Percentiles rank a stretch among this genome's conserved stretches.
Evolutionary conservation across 2,113 vertebrate species (phyloP).

Genomic region (Cheirogaleus medius): DNA sequence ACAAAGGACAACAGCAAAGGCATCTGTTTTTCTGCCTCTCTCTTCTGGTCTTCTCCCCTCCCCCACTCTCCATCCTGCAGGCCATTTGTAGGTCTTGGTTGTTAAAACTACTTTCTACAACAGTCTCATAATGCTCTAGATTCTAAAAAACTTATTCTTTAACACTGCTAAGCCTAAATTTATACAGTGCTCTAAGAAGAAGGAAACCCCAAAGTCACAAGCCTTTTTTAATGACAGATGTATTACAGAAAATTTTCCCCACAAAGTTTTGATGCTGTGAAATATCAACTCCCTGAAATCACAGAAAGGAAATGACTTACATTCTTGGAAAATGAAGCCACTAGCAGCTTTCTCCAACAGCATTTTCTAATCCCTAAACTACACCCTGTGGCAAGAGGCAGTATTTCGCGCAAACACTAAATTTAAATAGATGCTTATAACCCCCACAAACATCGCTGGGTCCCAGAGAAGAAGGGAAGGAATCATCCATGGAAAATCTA

Average conservation of each 20-base stretch:
- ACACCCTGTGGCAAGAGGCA: conserved; percentile 72
- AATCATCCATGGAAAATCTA: conserved; percentile 15
- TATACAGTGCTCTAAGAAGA: conserved; percentile 35
- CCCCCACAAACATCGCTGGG: conserved; percentile 35
- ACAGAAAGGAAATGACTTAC: conserved; percentile 89
- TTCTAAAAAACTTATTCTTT: conserved; percentile 41
- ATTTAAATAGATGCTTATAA: conserved; percentile 58
- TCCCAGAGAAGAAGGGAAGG: neutral
- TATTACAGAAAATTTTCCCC: conserved; percentile 62
- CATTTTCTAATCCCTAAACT: conserved; percentile 78
- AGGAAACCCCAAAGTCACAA: conserved; percentile 58
- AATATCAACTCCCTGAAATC: conserved; percentile 82
- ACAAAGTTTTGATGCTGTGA: conserved; percentile 72
- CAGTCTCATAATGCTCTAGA: conserved; percentile 8
- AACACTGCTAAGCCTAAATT: neutral
- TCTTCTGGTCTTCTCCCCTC: conserved; percentile 55
- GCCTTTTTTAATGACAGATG: conserved; percentile 58
- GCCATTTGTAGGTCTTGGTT: conserved; percentile 44
- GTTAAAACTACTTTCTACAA: conserved; percentile 61
- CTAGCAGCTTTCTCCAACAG: conserved; percentile 81
- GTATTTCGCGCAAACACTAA: conserved; percentile 57
- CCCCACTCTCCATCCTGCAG: conserved; percentile 50
- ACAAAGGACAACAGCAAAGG: conserved; percentile 55
- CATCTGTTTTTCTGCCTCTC: conserved; percentile 69
- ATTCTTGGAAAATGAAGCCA: conserved; percentile 90